phyloP scores from a whole-genome alignment of 1,140 invertebrate genomes.

The Danaus plexippus region DNA sequence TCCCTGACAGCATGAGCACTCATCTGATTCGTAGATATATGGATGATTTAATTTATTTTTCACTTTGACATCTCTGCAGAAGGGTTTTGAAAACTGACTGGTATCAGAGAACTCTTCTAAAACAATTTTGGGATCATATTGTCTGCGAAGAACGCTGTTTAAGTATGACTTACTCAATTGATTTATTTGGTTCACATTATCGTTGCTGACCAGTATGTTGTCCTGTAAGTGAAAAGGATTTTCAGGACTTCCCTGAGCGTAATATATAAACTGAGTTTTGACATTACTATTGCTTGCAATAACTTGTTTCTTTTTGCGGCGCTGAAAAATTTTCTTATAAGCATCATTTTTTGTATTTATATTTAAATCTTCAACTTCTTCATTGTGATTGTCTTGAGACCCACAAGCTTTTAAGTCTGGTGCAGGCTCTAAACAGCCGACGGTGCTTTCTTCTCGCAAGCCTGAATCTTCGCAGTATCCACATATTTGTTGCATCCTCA shows the following conservation, averaged over 20 bases:
- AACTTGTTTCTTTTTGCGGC: slow-evolving; percentile 25
- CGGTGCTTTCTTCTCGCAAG: too few species aligned
- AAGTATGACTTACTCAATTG: slow-evolving; percentile 20
- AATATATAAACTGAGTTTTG: slow-evolving; percentile 45
- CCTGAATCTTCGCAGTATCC: slow-evolving; percentile 8
- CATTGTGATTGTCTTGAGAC: too few species aligned
- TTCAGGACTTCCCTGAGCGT: slow-evolving; percentile 27
- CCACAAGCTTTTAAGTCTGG: too few species aligned
- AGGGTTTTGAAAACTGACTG: slow-evolving; percentile 42
- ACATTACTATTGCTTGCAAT: slow-evolving; percentile 23
- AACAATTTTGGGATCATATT: slow-evolving; percentile 33
- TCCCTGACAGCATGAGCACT: slow-evolving; percentile 52
- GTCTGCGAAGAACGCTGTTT: slow-evolving; percentile 36
- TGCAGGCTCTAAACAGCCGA: too few species aligned
- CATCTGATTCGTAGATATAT: slow-evolving; percentile 28
- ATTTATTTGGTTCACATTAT: background rate
- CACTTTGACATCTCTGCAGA: slow-evolving; percentile 38
- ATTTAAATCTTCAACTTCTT: too few species aligned
- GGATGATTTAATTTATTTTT: slow-evolving; percentile 1
- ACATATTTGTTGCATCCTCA: slow-evolving; percentile 4
- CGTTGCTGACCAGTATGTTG: slow-evolving; percentile 3
- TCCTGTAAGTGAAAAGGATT: slow-evolving; percentile 28
- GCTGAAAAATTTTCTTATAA: slow-evolving; percentile 24
- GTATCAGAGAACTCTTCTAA: slow-evolving; percentile 33
- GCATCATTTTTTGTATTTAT: background rate